These are phyloP conservation scores for Hippocampus guttulatus DNA, from an alignment of 2,113 vertebrate genomes.

Conservation along the genomic window DNA sequence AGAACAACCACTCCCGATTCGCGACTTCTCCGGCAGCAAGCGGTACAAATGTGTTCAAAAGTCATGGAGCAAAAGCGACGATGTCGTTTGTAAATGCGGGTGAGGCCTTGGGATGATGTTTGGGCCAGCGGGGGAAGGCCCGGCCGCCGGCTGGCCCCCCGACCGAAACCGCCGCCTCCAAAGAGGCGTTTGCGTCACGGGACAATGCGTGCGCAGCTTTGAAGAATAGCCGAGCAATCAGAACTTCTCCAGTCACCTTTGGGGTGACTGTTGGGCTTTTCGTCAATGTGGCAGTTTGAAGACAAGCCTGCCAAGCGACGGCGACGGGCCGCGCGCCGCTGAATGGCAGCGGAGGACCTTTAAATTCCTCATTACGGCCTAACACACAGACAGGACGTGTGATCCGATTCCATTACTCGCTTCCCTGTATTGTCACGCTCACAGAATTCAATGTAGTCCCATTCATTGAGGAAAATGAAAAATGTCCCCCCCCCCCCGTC, in stretches of 20 bases:
- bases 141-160: no score
- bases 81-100: no score
- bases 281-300: slow-evolving; percentile 40
- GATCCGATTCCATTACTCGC: slow-evolving; percentile 69
- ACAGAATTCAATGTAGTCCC: slow-evolving; percentile 69
- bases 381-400: slow-evolving; percentile 61
- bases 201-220: no score
- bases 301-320: slow-evolving; percentile 35
- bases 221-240: background rate
- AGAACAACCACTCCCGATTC: background rate
- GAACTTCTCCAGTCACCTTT: background rate
- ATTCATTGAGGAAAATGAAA: slow-evolving; percentile 72
- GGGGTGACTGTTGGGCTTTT: slow-evolving; percentile 10
- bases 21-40: no score
- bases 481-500: slow-evolving; percentile 59
- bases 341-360: slow-evolving; percentile 58
- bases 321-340: slow-evolving; percentile 40
- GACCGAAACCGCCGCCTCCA: no score
- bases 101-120: no score
- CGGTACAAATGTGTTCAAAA: no score
- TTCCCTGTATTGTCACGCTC: slow-evolving; percentile 68
- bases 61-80: no score
- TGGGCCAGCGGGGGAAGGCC: no score
- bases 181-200: no score
- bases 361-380: slow-evolving; percentile 70